Conservation (phyloP, 2,888 invertebrate genomes). For the Microdon myrmicae region DNA sequence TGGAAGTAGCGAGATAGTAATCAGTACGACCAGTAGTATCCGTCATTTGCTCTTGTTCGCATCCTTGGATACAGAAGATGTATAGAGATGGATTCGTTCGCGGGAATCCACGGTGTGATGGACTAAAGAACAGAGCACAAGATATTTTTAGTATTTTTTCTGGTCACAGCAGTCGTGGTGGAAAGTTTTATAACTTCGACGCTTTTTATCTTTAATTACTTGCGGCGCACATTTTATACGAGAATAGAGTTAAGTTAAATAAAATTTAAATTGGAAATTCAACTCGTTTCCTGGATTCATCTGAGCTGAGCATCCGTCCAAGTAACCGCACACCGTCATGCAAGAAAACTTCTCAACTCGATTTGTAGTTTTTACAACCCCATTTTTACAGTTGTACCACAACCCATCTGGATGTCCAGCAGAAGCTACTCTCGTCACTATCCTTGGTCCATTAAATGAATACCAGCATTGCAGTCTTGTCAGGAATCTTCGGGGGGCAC, state of each 20-base stretch:
- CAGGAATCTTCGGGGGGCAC: no score
- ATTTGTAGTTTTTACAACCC: slow-evolving; percentile 27
- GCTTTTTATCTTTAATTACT: slow-evolving; percentile 57
- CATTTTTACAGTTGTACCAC: slow-evolving; percentile 12
- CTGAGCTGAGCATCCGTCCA: no score
- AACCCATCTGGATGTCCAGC: slow-evolving; percentile 14
- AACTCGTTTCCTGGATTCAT: slow-evolving; percentile 17
- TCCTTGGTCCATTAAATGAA: no score
- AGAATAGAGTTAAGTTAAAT: slow-evolving; percentile 27
- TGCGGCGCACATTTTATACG: slow-evolving; percentile 47
- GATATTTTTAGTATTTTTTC: slow-evolving; percentile 35
- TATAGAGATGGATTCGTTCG: slow-evolving; percentile 41
- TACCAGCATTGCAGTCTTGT: no score
- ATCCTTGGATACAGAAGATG: slow-evolving; percentile 22
- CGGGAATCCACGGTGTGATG: neutral
- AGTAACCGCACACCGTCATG: slow-evolving; percentile 3
- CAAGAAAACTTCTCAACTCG: neutral
- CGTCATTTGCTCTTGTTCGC: slow-evolving; percentile 19
- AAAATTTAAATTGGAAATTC: slow-evolving; percentile 51
- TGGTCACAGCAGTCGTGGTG: slow-evolving; percentile 49
- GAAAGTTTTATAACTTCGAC: slow-evolving; percentile 55
- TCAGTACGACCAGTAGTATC: no score
- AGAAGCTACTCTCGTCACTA: no score
- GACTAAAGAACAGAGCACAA: slow-evolving; percentile 10
- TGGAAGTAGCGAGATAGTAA: no score